A percentile compares a stretch with the other conserved stretches of the same genome.
Conservation (phyloP, 2,888 invertebrate species). For the Synanthedon vespiformis region DNA sequence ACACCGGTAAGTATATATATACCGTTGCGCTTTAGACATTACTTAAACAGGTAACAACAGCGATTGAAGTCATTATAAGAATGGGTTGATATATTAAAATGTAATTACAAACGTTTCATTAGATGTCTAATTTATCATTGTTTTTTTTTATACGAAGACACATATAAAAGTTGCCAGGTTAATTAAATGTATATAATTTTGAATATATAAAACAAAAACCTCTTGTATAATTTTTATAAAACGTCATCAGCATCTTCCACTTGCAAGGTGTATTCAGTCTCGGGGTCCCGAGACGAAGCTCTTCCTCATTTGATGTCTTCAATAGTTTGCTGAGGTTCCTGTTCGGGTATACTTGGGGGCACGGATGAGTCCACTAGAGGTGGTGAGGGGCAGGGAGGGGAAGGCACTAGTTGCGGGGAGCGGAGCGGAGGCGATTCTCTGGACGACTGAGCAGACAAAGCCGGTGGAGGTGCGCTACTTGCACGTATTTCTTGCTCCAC, state of each 20-base stretch:
- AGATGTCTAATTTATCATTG: slow-evolving; percentile 41
- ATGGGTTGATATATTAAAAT: background rate
- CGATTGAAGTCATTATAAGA: no score
- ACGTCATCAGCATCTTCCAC: slow-evolving; percentile 23
- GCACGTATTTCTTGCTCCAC: slow-evolving; percentile 35
- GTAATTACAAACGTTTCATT: slow-evolving; percentile 24
- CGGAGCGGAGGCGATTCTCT: slow-evolving; percentile 11
- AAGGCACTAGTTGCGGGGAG: slow-evolving; percentile 18
- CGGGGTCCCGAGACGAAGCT: slow-evolving; percentile 14
- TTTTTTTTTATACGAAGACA: slow-evolving; percentile 31
- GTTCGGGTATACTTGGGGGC: slow-evolving; percentile 28
- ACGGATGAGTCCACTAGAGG: slow-evolving; percentile 31
- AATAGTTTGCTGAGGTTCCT: slow-evolving; percentile 8
- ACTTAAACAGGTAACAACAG: no score
- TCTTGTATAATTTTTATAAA: slow-evolving; percentile 45
- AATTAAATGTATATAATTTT: slow-evolving; percentile 9
- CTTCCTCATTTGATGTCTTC: slow-evolving; percentile 21
- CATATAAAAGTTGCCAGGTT: slow-evolving; percentile 35
- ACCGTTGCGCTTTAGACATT: no score
- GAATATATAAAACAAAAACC: slow-evolving; percentile 22
- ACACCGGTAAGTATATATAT: no score
- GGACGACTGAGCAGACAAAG: slow-evolving; percentile 8
- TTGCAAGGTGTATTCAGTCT: slow-evolving; percentile 10
- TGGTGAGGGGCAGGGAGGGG: slow-evolving; percentile 8
- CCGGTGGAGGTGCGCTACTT: slow-evolving; percentile 34